Base-by-base conservation (phyloP, 2,888 invertebrate species). In the Temnothorax ravouxi region DNA sequence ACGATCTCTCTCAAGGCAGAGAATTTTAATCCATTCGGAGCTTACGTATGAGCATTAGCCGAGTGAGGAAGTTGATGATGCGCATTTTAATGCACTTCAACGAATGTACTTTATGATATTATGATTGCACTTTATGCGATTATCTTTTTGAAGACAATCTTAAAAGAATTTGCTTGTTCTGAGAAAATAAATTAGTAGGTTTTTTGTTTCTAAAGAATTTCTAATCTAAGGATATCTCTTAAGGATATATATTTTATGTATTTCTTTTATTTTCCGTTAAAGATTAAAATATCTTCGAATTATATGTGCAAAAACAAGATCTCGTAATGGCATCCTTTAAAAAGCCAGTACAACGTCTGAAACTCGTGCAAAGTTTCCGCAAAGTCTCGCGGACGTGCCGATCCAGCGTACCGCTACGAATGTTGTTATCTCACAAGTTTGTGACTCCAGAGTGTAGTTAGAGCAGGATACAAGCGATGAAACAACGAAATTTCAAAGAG, bases 351-450 rank as follows among this genome's bases (percentile, higher is more conserved):
- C 81, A 81, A 18, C 59, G 56, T 56, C 41, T 52, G 61, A 61
- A 72, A 84, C 52, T 81, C 67, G 66, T 34, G 52, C 64, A 52
- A 80, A 83, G 75, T 83, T 85, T 44, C 64, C 61, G 47, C 50
- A 59, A 83, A 76, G 64, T 77, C 83, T 50, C 38, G 34, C 47
- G 83, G 77, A 77, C 83, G 47, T 84, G 61, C 67, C 62, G 81
- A 82, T 81, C 75, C 69, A 25, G 66, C 61, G 54, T 34, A 61
- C 69, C 56, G 44, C 62, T 67, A 75, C 84, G 84, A 85, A 83
- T 71, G 82, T 64, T 83, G 83, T 83, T 85, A 85, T 84, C 66
- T 75, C 56, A 34, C 67, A 75, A 84, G 81, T 84, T 81, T 82
- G 76, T 71, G 82, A 75, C 82, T 71, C 76, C 3, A n/a, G 82